Percentiles rank a stretch among this genome's conserved stretches.
Evolutionary conservation across 2,797 vertebrate species (phyloP).

Genomic region (Spea hammondii): DNA sequence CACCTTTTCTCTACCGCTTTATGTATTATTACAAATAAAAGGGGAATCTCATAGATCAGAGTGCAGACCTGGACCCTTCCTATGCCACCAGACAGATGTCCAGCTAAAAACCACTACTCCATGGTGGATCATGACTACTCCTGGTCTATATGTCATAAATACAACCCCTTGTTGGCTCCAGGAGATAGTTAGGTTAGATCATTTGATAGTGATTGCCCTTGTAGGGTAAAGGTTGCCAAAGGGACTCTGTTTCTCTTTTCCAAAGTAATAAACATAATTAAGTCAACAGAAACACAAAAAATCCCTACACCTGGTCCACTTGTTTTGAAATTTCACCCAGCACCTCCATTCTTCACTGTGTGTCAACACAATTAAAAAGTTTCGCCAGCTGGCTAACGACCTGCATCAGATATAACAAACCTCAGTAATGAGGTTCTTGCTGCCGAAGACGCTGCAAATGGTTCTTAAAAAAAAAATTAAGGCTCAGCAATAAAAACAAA

Average conservation of each 20-base stretch:
- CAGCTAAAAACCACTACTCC: too few relatives aligned
- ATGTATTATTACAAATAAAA: too few relatives aligned
- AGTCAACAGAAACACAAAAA: background rate
- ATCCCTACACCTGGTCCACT: conserved; percentile 21
- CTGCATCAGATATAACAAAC: conserved; percentile 48
- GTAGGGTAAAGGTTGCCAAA: background rate
- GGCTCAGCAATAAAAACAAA: conserved; percentile 26
- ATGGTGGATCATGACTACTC: too few relatives aligned
- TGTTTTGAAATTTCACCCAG: conserved; percentile 9
- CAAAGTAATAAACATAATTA: background rate
- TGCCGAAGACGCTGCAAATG: conserved; percentile 30
- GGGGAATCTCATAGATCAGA: too few relatives aligned
- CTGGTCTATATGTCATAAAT: too few relatives aligned
- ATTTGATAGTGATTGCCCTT: too few relatives aligned
- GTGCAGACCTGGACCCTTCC: too few relatives aligned
- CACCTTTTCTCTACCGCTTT: too few relatives aligned
- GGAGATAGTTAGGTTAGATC: too few relatives aligned
- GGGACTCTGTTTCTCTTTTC: background rate
- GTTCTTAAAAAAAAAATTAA: conserved; percentile 16
- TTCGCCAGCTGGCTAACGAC: conserved; percentile 48
- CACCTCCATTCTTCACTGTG: conserved; percentile 3
- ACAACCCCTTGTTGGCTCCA: too few relatives aligned
- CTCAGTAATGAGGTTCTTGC: conserved; percentile 39
- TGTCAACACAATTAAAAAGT: conserved; percentile 43
- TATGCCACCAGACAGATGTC: too few relatives aligned